A percentile compares a stretch with the other conserved stretches of the same genome.
These are phyloP conservation scores for Prostheceraeus crozeri DNA, from an alignment of 2,888 invertebrate genomes.

Conservation along the genomic window DNA sequence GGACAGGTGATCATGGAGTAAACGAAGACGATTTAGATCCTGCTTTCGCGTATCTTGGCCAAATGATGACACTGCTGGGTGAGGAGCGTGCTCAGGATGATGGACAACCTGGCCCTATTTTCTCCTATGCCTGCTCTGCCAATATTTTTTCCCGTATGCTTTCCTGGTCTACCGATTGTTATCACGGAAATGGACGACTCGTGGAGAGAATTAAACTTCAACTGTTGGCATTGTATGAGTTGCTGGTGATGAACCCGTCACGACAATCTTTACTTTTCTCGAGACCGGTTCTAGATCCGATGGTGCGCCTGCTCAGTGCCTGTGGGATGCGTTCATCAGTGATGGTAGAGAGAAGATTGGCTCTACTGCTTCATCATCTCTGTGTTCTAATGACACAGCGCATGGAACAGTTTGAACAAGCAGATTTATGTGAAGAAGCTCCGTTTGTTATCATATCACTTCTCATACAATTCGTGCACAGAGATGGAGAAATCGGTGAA, in stretches of 20 bases:
- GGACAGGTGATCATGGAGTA: slow-evolving; percentile 62
- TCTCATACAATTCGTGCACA: slow-evolving; percentile 77
- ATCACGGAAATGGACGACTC: slow-evolving; percentile 72
- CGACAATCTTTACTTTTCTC: no score
- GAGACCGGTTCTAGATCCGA: slow-evolving; percentile 72
- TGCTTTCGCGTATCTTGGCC: slow-evolving; percentile 82
- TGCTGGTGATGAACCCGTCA: no score
- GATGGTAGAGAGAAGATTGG: slow-evolving; percentile 74
- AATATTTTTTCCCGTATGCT: no score
- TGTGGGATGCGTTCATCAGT: slow-evolving; percentile 45
- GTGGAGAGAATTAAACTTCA: slow-evolving; percentile 26
- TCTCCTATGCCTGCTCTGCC: slow-evolving; percentile 47
- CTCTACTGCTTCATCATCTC: slow-evolving; percentile 76
- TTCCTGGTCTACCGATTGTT: slow-evolving; percentile 66
- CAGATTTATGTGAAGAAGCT: slow-evolving; percentile 41
- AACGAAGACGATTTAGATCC: slow-evolving; percentile 76
- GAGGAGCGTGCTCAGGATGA: slow-evolving; percentile 65
- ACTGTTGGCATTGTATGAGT: no score
- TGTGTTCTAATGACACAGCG: slow-evolving; percentile 75
- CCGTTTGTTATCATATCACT: slow-evolving; percentile 77
- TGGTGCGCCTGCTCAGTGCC: slow-evolving; percentile 70
- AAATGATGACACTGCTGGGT: slow-evolving; percentile 74
- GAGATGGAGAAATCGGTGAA: slow-evolving; percentile 78
- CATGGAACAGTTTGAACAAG: no score
- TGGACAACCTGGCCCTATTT: slow-evolving; percentile 38